phyloP scores from a whole-genome alignment of 2,888 invertebrate species.

The Ametastegia equiseti region DNA sequence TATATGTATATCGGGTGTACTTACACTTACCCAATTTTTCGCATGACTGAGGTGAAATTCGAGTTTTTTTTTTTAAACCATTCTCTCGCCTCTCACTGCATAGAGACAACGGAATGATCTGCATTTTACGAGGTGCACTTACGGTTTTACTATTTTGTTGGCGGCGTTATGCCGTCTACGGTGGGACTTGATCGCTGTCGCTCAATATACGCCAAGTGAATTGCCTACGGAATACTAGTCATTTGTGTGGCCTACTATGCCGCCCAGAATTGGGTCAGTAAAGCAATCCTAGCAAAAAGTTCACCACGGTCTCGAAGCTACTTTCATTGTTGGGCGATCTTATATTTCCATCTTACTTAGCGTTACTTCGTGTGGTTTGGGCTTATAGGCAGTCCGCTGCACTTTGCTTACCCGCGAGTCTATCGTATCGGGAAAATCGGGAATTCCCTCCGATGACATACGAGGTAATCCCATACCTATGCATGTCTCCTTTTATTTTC shows the following conservation, averaged over 20 bases:
- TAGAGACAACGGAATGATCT: conserved; percentile 16
- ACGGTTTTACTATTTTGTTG: conserved; percentile 41
- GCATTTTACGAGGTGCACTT: conserved; percentile 45
- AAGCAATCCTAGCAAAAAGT: conserved; percentile 69
- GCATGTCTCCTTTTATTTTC: not conserved
- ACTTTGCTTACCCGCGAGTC: not conserved
- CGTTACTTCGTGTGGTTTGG: conserved; percentile 27
- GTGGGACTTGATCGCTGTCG: not conserved
- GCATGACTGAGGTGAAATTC: conserved; percentile 47
- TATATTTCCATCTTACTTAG: conserved; percentile 30
- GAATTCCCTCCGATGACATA: not conserved
- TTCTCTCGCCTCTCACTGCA: conserved; percentile 21
- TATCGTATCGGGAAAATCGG: conserved; percentile 1
- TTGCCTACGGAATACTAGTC: conserved; percentile 41
- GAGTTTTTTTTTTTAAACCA: conserved; percentile 17
- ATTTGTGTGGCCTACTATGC: conserved; percentile 67
- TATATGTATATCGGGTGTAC: not conserved
- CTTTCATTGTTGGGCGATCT: conserved; percentile 71
- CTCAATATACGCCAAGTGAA: conserved; percentile 9
- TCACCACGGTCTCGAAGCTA: conserved; percentile 65
- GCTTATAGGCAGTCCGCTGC: conserved; percentile 31
- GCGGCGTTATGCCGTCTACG: not conserved
- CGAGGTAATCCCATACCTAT: too few species aligned
- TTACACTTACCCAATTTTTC: conserved; percentile 35
- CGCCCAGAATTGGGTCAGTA: conserved; percentile 71